Evolutionary conservation across 2,888 invertebrate genomes (phyloP).

Genomic region (Hoplodrina blanda): DNA sequence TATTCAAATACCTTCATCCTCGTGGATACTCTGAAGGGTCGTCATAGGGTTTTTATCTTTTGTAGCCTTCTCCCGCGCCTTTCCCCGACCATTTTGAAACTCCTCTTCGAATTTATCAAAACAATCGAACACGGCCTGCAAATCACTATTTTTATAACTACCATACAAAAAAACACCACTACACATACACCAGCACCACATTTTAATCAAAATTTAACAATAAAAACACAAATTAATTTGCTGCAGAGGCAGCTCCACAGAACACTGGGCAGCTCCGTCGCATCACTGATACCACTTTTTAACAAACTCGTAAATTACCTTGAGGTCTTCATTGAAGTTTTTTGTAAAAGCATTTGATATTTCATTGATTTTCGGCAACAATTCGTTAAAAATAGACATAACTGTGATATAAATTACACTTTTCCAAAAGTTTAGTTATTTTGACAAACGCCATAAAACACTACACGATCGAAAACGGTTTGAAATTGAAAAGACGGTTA

Average conservation of each 20-base stretch:
- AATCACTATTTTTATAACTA: slow-evolving; percentile 66
- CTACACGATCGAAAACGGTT: slow-evolving; percentile 86
- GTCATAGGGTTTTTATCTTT: slow-evolving; percentile 77
- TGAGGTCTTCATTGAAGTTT: slow-evolving; percentile 78
- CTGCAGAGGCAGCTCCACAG: slow-evolving; percentile 11
- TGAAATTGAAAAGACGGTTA: slow-evolving; percentile 79
- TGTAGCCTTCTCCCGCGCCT: slow-evolving; percentile 74
- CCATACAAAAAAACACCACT: slow-evolving; percentile 21
- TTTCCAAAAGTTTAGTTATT: slow-evolving; percentile 74
- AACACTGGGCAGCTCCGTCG: no score
- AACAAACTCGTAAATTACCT: slow-evolving; percentile 74
- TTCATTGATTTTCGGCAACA: slow-evolving; percentile 79
- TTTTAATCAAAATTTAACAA: slow-evolving; percentile 1
- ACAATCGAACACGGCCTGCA: slow-evolving; percentile 77
- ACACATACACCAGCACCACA: slow-evolving; percentile 9
- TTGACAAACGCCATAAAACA: slow-evolving; percentile 83
- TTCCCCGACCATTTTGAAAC: slow-evolving; percentile 73
- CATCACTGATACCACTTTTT: slow-evolving; percentile 42
- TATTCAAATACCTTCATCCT: slow-evolving; percentile 80
- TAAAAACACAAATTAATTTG: slow-evolving; percentile 36
- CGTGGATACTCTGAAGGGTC: slow-evolving; percentile 83
- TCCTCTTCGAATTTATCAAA: slow-evolving; percentile 83
- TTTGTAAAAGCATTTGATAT: slow-evolving; percentile 76
- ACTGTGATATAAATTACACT: slow-evolving; percentile 75
- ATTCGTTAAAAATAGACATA: slow-evolving; percentile 87